Evolutionary conservation across 2,113 vertebrate species (phyloP).

Genomic region (Oreochromis tanganicae): DNA sequence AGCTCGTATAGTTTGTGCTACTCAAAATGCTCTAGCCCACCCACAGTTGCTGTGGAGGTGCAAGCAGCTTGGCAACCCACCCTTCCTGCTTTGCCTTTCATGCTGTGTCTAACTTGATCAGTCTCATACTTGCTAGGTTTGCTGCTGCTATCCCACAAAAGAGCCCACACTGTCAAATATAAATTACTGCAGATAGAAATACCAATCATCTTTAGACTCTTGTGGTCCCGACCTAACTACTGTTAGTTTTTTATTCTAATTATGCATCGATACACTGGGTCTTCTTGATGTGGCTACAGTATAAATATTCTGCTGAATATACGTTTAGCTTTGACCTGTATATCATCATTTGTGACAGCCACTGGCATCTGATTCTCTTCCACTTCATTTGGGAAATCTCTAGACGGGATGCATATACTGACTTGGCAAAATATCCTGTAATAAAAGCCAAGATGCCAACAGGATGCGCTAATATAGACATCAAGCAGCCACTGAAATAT

Average conservation of each 20-base stretch:
- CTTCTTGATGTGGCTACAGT: not conserved
- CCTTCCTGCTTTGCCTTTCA: not conserved
- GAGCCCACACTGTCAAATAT: not conserved
- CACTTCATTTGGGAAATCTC: not conserved
- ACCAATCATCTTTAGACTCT: not conserved
- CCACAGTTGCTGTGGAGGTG: not conserved
- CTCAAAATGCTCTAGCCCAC: not conserved
- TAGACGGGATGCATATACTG: not conserved
- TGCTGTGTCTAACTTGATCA: not conserved
- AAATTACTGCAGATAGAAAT: not conserved
- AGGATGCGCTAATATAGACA: not conserved
- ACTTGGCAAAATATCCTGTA: not conserved
- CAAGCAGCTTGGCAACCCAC: not conserved
- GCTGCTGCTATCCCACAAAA: not conserved
- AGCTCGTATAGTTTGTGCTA: not conserved
- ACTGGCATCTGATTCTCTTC: not conserved
- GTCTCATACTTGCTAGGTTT: not conserved
- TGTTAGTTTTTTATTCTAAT: not conserved
- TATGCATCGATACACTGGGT: not conserved
- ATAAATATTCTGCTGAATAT: constrained; percentile 9
- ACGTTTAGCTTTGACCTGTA: not conserved
- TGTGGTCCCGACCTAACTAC: not conserved
- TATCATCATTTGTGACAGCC: not conserved
- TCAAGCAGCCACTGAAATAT: not conserved
- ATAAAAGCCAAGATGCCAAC: not conserved